Percentiles rank a stretch among this genome's conserved stretches.
These are phyloP conservation scores for Ruditapes philippinarum DNA, from an alignment of 1,140 invertebrate genomes.

Conservation along the genomic window DNA sequence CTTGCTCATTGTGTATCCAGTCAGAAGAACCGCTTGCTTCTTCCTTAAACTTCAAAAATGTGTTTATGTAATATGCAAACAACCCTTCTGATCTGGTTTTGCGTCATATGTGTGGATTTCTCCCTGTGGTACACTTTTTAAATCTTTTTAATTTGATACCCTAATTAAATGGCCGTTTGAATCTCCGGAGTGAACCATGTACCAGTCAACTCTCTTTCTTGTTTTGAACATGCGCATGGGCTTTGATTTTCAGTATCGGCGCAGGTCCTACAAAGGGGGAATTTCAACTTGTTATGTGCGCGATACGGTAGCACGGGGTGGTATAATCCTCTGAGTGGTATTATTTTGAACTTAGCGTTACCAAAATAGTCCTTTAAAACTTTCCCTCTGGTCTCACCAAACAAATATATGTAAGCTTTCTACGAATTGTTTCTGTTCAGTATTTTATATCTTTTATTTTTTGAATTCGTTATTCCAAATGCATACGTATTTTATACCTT, in stretches of 20 bases:
- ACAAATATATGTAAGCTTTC: conserved; percentile 51
- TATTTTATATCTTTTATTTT: too few relatives aligned
- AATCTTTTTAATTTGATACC: conserved; percentile 63
- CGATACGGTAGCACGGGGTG: conserved; percentile 44
- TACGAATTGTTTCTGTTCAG: too few relatives aligned
- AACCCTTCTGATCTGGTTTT: background rate
- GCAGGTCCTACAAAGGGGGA: conserved; percentile 12
- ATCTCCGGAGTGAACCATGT: conserved; percentile 9
- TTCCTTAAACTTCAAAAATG: conserved; percentile 69
- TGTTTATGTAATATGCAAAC: conserved; percentile 62
- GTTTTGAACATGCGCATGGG: background rate
- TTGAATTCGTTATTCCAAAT: too few relatives aligned
- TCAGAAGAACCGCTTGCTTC: background rate
- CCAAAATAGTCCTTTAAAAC: background rate
- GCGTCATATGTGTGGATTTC: background rate
- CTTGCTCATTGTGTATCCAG: background rate
- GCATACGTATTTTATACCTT: too few relatives aligned
- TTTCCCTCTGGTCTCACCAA: background rate
- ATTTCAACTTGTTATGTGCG: conserved; percentile 39
- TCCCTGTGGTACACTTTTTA: conserved; percentile 82
- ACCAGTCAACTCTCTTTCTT: conserved; percentile 9
- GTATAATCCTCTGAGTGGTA: conserved; percentile 38
- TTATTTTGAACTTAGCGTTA: conserved; percentile 3
- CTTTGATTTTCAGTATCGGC: conserved; percentile 23
- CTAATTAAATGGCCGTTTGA: background rate